These are phyloP conservation scores for Masticophis lateralis DNA, from an alignment of 2,797 vertebrate species.

Conservation along the genomic window DNA sequence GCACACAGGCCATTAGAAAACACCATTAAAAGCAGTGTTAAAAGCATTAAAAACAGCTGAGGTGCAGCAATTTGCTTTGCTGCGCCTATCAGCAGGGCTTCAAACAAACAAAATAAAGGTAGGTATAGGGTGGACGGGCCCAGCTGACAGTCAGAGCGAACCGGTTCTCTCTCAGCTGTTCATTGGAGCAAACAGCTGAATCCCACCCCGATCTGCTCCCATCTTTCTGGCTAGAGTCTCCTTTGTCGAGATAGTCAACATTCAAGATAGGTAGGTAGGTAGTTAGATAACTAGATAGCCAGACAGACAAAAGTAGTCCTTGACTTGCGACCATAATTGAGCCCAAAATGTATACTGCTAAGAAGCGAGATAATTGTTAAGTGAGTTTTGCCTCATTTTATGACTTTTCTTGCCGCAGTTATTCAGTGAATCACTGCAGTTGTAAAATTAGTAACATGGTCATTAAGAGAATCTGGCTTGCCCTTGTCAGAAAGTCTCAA, in stretches of 20 bases:
- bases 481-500: background rate
- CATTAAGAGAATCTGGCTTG: background rate
- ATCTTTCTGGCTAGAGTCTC: background rate
- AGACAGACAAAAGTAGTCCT: background rate
- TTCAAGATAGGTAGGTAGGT: background rate
- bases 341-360: background rate
- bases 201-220: too few relatives aligned
- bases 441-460: background rate
- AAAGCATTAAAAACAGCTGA: too few relatives aligned
- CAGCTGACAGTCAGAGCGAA: too few relatives aligned
- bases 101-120: too few relatives aligned
- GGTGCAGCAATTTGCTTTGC: too few relatives aligned
- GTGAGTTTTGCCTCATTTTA: background rate
- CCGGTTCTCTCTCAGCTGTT: too few relatives aligned
- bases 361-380: background rate
- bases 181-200: too few relatives aligned
- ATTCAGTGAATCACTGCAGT: background rate
- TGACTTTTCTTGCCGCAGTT: background rate
- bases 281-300: too few relatives aligned
- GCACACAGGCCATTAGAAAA: too few relatives aligned
- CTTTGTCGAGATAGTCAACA: background rate
- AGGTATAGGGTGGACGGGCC: too few relatives aligned
- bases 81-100: too few relatives aligned
- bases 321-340: background rate
- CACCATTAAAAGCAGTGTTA: too few relatives aligned